Percentiles rank a stretch among this genome's conserved stretches.
phyloP scores from a whole-genome alignment of 2,888 invertebrate genomes.

The Rhorus exstirpatorius region DNA sequence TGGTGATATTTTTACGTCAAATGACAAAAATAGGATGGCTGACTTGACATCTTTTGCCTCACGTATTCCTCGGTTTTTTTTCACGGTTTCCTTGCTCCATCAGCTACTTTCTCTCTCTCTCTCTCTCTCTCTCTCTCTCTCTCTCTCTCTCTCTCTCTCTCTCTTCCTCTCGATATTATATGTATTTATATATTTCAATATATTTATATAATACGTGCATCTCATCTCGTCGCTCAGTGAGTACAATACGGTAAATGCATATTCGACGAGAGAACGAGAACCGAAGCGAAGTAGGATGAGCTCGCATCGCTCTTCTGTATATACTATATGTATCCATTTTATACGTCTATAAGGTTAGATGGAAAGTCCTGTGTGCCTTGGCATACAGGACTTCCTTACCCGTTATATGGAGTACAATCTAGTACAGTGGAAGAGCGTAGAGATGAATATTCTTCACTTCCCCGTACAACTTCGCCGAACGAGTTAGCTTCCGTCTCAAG shows the following conservation, averaged over 20 bases:
- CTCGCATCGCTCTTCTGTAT: conserved; percentile 16
- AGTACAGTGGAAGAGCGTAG: conserved; percentile 20
- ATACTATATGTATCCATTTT: not conserved
- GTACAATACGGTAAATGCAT: conserved; percentile 53
- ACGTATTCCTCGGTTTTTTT: conserved; percentile 20
- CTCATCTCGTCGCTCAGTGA: conserved; percentile 40
- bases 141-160: conserved; percentile 19
- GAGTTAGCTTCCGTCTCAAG: conserved; percentile 38
- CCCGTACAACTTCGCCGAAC: conserved; percentile 50
- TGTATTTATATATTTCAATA: not conserved
- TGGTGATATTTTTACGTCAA: too few relatives aligned
- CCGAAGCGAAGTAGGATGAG: conserved; percentile 38
- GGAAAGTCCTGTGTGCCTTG: conserved; percentile 38
- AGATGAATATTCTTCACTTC: conserved; percentile 66
- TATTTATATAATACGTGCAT: conserved; percentile 14
- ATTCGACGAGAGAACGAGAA: conserved; percentile 51
- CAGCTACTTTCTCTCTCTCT: conserved; percentile 23
- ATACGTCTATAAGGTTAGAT: not conserved
- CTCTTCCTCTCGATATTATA: conserved; percentile 47
- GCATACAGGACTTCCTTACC: conserved; percentile 3
- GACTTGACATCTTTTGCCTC: not conserved
- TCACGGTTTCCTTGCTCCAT: conserved; percentile 34
- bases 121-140: conserved; percentile 46
- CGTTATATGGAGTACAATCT: conserved; percentile 2
- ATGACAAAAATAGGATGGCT: too few relatives aligned